Base-by-base conservation (phyloP, 2,797 vertebrate genomes). In the Rhabdomys pumilio region DNA sequence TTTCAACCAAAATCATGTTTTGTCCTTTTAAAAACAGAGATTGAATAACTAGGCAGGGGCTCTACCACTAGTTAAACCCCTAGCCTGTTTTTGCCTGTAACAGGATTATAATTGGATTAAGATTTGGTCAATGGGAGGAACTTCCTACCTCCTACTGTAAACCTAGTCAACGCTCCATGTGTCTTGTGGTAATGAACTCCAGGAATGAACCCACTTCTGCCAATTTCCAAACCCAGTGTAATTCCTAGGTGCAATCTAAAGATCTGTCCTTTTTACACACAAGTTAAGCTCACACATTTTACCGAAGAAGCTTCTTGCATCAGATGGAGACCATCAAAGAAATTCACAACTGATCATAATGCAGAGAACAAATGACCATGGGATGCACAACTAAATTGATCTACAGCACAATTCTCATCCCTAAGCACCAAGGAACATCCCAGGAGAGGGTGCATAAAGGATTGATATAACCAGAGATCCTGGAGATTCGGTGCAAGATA, bases 1-100 rank as follows among this genome's bases (percentile, higher is more conserved):
- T 90, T 53, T 92, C 47, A 83, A 86, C 20, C 20, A 80, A 94
- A 90, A 73, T 91, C 31, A 20, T 53, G 53, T 59, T 20, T 22
- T 93, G 3, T 47, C 38, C 34, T 94, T 55, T 61, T 63, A n/a
- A 11, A 72, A 69, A 72, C 31, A 85, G 38, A 61, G 20, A 19
- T 9, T 31, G 26, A 65, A 19, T 65, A 65, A 65, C 59, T 29
- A 84, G 9, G 38, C 38, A 63, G 15, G 14, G 26, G 14, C 24
- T 44, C 57, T 83, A 61, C 38, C 14, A 61, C 57, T 84, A 82
- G 3, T 38, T 61, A 41, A 57, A 41, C 29, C 7, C 24, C 22
- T 8, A 41, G n/a, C 4, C 14, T 44, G 4, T 6, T 19, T 15
- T 84, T 84, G 10, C 59, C 41, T 44, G 8, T 31, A 44, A 31